These are phyloP conservation scores for Thumatha senex DNA, from an alignment of 2,888 invertebrate genomes.

Conservation along the genomic window DNA sequence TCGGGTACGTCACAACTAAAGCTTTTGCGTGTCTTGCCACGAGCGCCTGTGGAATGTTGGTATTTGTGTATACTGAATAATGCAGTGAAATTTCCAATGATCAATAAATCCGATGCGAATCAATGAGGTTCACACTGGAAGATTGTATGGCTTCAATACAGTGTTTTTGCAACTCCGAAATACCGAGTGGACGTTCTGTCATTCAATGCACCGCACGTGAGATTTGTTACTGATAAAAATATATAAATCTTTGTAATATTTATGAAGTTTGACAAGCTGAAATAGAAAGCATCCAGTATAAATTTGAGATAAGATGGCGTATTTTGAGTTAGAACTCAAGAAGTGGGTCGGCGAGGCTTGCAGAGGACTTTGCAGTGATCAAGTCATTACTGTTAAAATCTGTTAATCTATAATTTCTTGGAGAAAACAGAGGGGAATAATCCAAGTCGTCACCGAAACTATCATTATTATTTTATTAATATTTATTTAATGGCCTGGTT, in stretches of 20 bases:
- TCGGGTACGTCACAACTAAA: conserved; percentile 54
- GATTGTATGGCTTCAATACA: conserved; percentile 73
- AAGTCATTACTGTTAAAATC: too few relatives aligned
- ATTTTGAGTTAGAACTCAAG: too few relatives aligned
- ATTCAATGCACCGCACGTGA: conserved; percentile 73
- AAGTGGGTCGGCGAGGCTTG: too few relatives aligned
- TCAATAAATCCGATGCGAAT: conserved; percentile 80
- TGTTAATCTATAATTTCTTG: too few relatives aligned
- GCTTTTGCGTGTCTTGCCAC: conserved; percentile 69
- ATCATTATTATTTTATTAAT: too few relatives aligned
- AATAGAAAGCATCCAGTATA: too few relatives aligned
- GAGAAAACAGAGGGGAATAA: too few relatives aligned
- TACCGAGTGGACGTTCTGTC: conserved; percentile 74
- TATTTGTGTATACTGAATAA: conserved; percentile 80
- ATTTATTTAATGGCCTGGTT: too few relatives aligned
- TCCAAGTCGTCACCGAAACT: too few relatives aligned
- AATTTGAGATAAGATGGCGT: too few relatives aligned
- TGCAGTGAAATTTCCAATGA: conserved; percentile 79
- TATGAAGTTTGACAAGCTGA: too few relatives aligned
- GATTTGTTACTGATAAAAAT: conserved; percentile 58
- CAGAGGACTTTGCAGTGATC: too few relatives aligned
- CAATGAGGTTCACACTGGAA: conserved; percentile 81
- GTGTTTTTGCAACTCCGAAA: conserved; percentile 74
- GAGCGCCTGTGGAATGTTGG: conserved; percentile 69
- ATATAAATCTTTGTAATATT: conserved; percentile 53